These are phyloP conservation scores for Terrapene triunguis DNA, from an alignment of 2,113 vertebrate genomes.

Conservation along the genomic window DNA sequence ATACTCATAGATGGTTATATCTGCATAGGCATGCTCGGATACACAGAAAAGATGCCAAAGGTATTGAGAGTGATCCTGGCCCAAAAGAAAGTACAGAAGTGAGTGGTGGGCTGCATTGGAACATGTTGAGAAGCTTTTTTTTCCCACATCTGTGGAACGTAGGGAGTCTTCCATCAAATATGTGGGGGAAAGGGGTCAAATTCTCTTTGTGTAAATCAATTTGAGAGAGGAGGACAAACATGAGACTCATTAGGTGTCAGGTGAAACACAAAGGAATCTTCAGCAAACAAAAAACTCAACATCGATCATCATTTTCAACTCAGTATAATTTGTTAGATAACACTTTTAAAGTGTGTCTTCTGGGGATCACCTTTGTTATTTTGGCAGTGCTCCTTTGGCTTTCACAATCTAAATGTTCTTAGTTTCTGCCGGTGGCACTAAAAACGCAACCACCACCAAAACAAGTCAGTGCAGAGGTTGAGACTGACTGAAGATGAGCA, in stretches of 20 bases:
- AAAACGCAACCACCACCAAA: background rate
- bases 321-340: background rate
- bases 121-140: background rate
- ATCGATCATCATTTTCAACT: background rate
- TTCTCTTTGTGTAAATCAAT: background rate
- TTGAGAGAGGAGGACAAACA: background rate
- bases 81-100: background rate
- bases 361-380: background rate
- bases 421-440: fast-evolving
- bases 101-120: background rate
- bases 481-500: background rate
- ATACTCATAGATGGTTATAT: background rate
- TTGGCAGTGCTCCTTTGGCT: background rate
- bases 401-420: background rate
- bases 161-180: background rate
- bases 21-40: background rate
- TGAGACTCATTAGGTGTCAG: background rate
- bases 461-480: background rate
- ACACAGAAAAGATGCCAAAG: background rate
- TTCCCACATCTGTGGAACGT: background rate
- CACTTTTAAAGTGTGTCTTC: background rate
- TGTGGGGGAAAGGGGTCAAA: background rate
- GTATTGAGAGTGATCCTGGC: background rate
- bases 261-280: background rate
- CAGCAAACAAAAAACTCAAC: background rate